Base-by-base conservation (phyloP, 2,113 vertebrate genomes). In the Amphiprion ocellaris region DNA sequence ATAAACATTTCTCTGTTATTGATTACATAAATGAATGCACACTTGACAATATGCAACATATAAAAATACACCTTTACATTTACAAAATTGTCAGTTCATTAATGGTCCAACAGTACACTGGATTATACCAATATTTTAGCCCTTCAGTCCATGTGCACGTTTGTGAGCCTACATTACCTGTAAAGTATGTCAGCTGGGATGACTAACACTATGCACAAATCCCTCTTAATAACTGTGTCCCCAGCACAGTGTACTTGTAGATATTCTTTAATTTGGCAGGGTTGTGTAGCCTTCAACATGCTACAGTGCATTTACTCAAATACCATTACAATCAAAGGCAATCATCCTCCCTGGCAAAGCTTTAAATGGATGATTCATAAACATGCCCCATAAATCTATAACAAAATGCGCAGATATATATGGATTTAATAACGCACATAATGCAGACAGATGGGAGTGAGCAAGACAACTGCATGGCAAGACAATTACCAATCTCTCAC, bases 401-500 rank as follows among this genome's bases (percentile, higher is more conserved):
- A 70, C 74, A 75, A 85, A 78, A 73, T 44, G 69, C 77, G 41
- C 24, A 74, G 67, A 79, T 80, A 61, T 58, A 81, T 71, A 83
- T 75, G 77, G 78, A 80, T 84, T 88, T 80, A 88, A 84, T 71
- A 82, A 79, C 33, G 69, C 63, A 54, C 62, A 66, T 60, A 75
- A 79, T 26, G 69, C 62, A 81, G 67, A 75, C 41, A 56, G 53
- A 71, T 44, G 66, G 56, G 14, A 33, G 64, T 44, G 61, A 80
- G 54, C 41, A 54, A 30, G 41, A 69, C 17, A 54, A n/a, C 33
- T 17, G 75, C 26, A 23, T 82, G 69, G 77, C 33, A 81, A 77
- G 82, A 88, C 81, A 76, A 90, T 89, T 90, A 89, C 80, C 61
- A 84, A 73, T 87, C 64, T 78, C 84, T 61, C 81, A 82, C 89